Evolutionary conservation across 2,113 vertebrate genomes (phyloP).

Genomic region (Tiliqua scincoides): DNA sequence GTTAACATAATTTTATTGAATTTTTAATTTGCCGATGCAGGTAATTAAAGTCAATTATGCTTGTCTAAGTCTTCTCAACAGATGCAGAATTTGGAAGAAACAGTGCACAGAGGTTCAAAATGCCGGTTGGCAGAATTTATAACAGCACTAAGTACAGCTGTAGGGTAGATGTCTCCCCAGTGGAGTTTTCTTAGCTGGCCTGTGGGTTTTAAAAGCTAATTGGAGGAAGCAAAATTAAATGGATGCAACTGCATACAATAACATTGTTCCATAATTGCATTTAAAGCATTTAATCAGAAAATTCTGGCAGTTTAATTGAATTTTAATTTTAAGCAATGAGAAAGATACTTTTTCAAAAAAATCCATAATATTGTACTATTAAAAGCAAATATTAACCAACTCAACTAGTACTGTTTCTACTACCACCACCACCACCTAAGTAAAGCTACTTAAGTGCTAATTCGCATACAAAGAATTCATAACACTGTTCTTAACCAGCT

Average conservation of each 20-base stretch:
- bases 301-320: constrained; percentile 29
- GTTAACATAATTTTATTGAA: constrained; percentile 44
- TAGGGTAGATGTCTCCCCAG: constrained; percentile 22
- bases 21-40: constrained; percentile 47
- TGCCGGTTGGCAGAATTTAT: constrained; percentile 41
- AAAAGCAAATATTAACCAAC: background rate
- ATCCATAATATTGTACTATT: background rate
- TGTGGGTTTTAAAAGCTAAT: constrained; percentile 53
- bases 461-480: background rate
- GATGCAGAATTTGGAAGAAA: constrained; percentile 44
- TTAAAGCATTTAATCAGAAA: constrained; percentile 51
- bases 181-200: constrained; percentile 44
- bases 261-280: constrained; percentile 23
- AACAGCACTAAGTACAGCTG: constrained; percentile 22
- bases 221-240: constrained; percentile 58
- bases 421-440: background rate
- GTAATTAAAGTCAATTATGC: constrained; percentile 45
- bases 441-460: background rate
- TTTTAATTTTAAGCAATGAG: background rate
- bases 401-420: background rate
- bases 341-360: background rate
- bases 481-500: background rate
- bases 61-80: constrained; percentile 42
- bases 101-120: constrained; percentile 36
- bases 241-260: constrained; percentile 50